These are phyloP conservation scores for Theropithecus gelada DNA, from an alignment of 2,113 vertebrate species.

Conservation along the genomic window DNA sequence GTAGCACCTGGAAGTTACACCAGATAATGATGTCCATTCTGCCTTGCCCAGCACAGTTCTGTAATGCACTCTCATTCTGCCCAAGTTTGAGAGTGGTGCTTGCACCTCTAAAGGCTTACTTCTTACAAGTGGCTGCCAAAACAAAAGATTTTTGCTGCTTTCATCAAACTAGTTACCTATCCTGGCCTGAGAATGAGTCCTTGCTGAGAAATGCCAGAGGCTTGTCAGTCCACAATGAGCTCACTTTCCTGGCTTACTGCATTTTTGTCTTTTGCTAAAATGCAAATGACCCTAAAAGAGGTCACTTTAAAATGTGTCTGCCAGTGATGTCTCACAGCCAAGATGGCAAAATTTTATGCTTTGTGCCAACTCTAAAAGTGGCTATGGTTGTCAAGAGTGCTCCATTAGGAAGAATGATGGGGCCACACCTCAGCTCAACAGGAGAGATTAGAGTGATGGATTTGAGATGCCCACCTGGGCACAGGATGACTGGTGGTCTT, in stretches of 20 bases:
- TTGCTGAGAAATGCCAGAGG: neutral
- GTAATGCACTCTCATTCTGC: neutral
- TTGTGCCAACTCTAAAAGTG: neutral
- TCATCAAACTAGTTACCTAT: neutral
- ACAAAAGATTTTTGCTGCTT: neutral
- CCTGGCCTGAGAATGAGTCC: neutral
- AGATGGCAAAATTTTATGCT: neutral
- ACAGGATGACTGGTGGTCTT: neutral
- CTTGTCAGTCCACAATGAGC: neutral
- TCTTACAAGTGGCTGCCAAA: neutral
- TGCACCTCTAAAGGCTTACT: neutral
- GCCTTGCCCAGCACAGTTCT: neutral
- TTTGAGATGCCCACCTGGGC: neutral
- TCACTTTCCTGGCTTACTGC: neutral
- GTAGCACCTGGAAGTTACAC: neutral
- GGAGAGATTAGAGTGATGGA: neutral
- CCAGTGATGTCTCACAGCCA: neutral
- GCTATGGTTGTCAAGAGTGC: neutral
- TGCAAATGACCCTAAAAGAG: neutral
- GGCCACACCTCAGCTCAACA: neutral
- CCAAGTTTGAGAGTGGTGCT: neutral
- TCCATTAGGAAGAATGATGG: neutral
- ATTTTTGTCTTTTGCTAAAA: constrained; percentile 19
- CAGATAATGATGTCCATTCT: neutral
- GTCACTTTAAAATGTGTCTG: neutral